Evolutionary conservation across 2,888 invertebrate genomes (phyloP), one percentile per base, ranked within the genome.

Genomic region (Aradus depressus): DNA sequence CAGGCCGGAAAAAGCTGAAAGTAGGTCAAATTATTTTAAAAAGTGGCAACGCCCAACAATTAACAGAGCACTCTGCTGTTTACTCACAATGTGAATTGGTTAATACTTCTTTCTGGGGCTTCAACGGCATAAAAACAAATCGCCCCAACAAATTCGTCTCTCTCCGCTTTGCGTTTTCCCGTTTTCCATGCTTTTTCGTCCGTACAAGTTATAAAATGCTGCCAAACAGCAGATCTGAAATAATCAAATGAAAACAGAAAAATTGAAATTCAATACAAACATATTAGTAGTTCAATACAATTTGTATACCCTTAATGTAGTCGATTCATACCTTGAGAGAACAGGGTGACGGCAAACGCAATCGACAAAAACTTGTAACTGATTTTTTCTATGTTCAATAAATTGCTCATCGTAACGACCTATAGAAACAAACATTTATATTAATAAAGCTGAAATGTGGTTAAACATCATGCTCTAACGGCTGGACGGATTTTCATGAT

Each of bases 181-280:
- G 79, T 79, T 71, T 98, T 98, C 97, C 97, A 98, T 60, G 85
- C 80, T 68, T 93, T 95, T 62, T 93, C 96, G 70, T 97, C 96
- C 5, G 90, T 93, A 66, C 96, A 96, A 2, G 91, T 91, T 44
- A 98, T 77, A 68, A 98, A 98, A 68, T 98, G 97, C 65, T 86
- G 81, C 89, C 95, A 96, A 0, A 96, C 96, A 60, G 89, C 87
- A 63, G 54, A 57, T 6, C 55, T 56, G 41, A 14, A 51, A 23
- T 26, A 19, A 38, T 34, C 35, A 35, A 14, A 14, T n/a, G 5
- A 14, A 8, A 10, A 12, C 8, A 12, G 8, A 28, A 28, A 12
- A 28, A 28, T 28, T 28, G 8, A 28, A 8, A 8, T 10, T 12
- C 8, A 8, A 10, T 10, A 28, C 28, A 28, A 12, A 8, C 28